phyloP scores from a whole-genome alignment of 2,113 vertebrate genomes.

The Myodes glareolus region DNA sequence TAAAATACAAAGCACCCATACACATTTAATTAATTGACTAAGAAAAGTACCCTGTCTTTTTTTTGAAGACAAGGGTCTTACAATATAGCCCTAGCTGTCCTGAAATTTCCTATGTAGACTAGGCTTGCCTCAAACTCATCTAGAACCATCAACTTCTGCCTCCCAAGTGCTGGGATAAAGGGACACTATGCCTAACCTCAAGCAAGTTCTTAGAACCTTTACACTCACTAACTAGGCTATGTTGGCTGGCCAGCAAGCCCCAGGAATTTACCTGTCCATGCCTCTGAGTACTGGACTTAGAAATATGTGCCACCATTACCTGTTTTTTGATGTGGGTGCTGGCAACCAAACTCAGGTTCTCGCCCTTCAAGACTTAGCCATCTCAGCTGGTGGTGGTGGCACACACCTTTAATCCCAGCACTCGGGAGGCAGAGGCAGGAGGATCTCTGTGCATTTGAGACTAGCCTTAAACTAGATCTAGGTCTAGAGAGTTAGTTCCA shows the following conservation, averaged over 20 bases:
- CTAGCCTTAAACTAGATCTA: too few relatives aligned
- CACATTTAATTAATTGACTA: not conserved
- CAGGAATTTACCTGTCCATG: not conserved
- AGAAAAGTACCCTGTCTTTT: not conserved
- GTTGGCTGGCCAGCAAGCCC: not conserved
- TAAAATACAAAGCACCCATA: not conserved
- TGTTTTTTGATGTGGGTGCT: not conserved
- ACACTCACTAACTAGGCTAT: not conserved
- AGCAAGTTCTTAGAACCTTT: not conserved
- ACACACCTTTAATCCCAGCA: too few relatives aligned
- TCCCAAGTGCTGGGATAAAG: not conserved
- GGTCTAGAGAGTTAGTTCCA: too few relatives aligned
- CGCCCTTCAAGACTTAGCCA: not conserved
- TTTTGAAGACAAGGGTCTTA: not conserved
- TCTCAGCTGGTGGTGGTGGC: not conserved
- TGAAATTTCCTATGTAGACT: not conserved
- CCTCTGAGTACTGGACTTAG: not conserved
- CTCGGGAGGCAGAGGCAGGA: too few relatives aligned
- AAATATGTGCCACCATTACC: not conserved
- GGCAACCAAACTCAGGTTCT: not conserved
- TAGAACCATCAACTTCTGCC: not conserved
- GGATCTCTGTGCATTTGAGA: too few relatives aligned
- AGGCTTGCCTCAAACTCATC: not conserved
- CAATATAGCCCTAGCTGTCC: not conserved
- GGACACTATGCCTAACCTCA: not conserved